Conservation (phyloP, 1,140 invertebrate species). For the Homalodisca vitripennis region DNA sequence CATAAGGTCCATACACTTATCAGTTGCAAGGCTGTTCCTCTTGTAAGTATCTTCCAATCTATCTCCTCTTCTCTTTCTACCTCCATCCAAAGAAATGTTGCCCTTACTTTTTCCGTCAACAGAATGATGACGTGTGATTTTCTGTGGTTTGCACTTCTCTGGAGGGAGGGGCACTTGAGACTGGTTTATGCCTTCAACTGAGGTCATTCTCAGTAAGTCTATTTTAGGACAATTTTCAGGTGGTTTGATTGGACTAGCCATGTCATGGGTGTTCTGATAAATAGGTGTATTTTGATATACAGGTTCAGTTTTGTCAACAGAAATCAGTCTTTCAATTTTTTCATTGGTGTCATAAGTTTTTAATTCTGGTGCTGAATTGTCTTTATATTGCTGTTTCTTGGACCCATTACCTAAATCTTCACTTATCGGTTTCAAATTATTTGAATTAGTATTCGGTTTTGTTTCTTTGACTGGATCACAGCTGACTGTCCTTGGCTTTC, state of each 20-base stretch:
- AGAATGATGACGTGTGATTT: constrained; percentile 16
- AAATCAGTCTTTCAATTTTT: not conserved
- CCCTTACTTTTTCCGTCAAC: not conserved
- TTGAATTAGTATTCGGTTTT: not conserved
- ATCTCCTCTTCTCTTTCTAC: constrained; percentile 19
- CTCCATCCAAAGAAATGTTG: not conserved
- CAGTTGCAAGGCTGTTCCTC: constrained; percentile 18
- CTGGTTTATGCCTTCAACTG: constrained; percentile 38
- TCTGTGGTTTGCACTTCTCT: constrained; percentile 31
- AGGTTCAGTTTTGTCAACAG: constrained; percentile 31
- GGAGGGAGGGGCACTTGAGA: constrained; percentile 35
- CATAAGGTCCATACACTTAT: constrained; percentile 28
- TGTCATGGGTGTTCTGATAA: constrained; percentile 24
- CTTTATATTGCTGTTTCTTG: not conserved
- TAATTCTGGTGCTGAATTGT: not conserved
- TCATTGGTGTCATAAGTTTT: not conserved
- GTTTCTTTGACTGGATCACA: not conserved
- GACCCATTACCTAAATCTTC: not conserved
- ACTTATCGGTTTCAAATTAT: not conserved
- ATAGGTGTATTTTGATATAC: constrained; percentile 35
- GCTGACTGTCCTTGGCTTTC: constrained; percentile 11
- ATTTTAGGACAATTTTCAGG: constrained; percentile 21
- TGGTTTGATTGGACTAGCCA: not conserved
- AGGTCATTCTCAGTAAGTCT: constrained; percentile 42
- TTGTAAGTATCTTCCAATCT: constrained; percentile 13